Evolutionary conservation across 2,113 vertebrate species (phyloP).

Genomic region (Eretmochelys imbricata): DNA sequence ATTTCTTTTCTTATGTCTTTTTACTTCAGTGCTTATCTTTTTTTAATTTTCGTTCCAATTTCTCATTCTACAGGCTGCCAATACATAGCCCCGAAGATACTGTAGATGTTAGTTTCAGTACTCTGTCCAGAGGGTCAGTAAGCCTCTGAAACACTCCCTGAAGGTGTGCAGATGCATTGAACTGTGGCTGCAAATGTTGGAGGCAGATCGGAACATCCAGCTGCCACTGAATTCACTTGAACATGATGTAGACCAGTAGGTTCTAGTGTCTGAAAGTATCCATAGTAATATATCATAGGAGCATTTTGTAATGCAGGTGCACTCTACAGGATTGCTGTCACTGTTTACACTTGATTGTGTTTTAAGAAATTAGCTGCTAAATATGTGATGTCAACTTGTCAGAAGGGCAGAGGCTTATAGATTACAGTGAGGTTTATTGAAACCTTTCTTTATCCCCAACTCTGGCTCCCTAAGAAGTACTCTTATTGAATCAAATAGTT

Average conservation of each 20-base stretch:
- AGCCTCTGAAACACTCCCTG: conserved; percentile 27
- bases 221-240: conserved; percentile 48
- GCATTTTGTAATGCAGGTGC: conserved; percentile 22
- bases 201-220: conserved; percentile 41
- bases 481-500: background rate
- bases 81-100: conserved; percentile 3
- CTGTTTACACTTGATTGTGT: background rate
- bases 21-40: background rate
- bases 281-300: background rate
- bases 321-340: background rate
- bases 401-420: conserved; percentile 9
- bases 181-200: background rate
- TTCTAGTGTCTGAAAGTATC: conserved; percentile 26
- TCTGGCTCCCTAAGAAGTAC: background rate
- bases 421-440: conserved; percentile 8
- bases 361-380: conserved; percentile 57
- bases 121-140: conserved; percentile 40
- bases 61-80: background rate
- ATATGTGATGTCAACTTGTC: conserved; percentile 28
- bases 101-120: conserved; percentile 23
- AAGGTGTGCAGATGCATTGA: conserved; percentile 53
- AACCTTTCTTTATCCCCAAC: background rate
- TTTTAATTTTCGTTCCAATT: conserved; percentile 34
- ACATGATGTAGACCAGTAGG: conserved; percentile 18
- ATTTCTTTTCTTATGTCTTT: background rate